phyloP scores from a whole-genome alignment of 2,797 vertebrate genomes.

The Oreochromis mossambicus region DNA sequence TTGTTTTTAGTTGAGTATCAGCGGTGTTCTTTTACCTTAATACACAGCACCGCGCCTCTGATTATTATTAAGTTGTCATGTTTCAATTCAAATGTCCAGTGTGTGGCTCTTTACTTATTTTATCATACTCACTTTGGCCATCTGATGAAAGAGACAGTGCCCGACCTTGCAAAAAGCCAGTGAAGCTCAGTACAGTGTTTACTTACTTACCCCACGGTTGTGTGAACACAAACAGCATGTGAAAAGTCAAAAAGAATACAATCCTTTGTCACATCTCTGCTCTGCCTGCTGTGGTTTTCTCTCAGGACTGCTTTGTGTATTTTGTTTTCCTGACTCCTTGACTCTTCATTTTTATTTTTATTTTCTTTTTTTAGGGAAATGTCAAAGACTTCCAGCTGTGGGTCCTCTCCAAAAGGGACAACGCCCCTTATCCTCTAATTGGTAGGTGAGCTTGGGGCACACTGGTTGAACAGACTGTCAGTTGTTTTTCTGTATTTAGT shows the following conservation, averaged over 20 bases:
- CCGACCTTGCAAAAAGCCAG: background rate
- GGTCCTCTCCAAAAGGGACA: slow-evolving; percentile 93
- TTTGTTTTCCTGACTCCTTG: background rate
- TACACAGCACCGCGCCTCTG: background rate
- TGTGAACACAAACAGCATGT: background rate
- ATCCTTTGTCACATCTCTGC: background rate
- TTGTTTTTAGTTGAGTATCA: background rate
- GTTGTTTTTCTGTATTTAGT: background rate
- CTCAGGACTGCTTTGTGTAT: background rate
- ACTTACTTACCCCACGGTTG: background rate
- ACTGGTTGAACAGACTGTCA: background rate
- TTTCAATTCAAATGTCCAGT: background rate
- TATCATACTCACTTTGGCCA: background rate
- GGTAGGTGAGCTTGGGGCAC: slow-evolving; percentile 73
- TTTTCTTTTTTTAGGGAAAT: slow-evolving; percentile 75
- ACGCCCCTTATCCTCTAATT: slow-evolving; percentile 91
- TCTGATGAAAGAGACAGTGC: background rate
- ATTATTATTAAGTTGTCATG: background rate
- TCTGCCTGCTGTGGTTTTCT: background rate
- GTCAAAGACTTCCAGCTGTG: slow-evolving; percentile 92
- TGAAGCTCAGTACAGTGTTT: background rate
- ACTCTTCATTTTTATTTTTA: background rate
- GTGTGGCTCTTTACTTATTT: background rate
- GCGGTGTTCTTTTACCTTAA: background rate
- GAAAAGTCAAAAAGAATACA: background rate